Percentiles rank a stretch among this genome's conserved stretches.
These are phyloP conservation scores for Schizopygopsis pylzovi DNA, from an alignment of 2,797 vertebrate genomes.

Conservation along the genomic window DNA sequence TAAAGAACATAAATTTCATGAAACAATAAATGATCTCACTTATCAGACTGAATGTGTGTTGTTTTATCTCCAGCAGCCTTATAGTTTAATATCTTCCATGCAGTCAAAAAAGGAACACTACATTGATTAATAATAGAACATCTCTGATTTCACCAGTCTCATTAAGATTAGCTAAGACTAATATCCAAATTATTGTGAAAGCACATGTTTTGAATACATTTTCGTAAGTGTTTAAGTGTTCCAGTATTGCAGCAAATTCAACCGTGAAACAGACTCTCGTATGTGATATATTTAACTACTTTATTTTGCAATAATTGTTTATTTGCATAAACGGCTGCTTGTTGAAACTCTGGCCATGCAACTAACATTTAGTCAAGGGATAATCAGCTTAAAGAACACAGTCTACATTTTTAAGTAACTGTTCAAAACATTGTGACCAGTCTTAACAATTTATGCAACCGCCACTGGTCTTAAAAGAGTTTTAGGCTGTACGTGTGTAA, in stretches of 20 bases:
- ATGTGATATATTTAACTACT: neutral
- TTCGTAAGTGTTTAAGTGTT: neutral
- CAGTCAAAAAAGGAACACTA: neutral
- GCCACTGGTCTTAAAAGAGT: neutral
- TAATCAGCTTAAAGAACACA: neutral
- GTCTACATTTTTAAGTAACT: neutral
- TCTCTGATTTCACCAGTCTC: neutral
- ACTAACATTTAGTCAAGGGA: neutral
- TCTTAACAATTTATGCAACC: neutral
- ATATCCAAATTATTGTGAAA: neutral
- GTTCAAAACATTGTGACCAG: neutral
- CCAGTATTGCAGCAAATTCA: neutral
- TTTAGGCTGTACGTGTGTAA: neutral
- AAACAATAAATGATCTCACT: neutral
- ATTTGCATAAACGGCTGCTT: neutral
- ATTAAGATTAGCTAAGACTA: neutral
- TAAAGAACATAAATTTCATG: neutral
- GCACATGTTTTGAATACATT: neutral
- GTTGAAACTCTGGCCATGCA: neutral
- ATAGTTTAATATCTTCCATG: neutral
- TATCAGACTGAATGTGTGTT: neutral
- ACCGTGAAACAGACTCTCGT: neutral
- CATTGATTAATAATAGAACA: slow-evolving; percentile 9
- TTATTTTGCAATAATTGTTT: neutral
- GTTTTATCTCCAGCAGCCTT: neutral